Evolutionary conservation across 1,140 invertebrate genomes (phyloP), one percentile per base, ranked within the genome.

Genomic region (Littorina saxatilis): DNA sequence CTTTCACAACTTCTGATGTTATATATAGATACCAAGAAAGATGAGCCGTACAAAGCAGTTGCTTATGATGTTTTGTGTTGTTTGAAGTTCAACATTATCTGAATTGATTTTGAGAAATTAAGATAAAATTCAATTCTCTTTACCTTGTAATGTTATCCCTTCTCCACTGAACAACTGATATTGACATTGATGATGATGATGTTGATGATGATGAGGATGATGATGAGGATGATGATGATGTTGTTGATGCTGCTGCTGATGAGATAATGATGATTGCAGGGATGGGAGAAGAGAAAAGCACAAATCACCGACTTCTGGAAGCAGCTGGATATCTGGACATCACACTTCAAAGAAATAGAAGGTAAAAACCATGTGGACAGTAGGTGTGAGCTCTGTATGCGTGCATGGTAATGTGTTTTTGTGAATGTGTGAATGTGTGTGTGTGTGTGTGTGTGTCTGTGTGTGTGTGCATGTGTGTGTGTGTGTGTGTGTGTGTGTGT

Each of bases 291-390:
- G 61, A 83, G 86, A 35, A 89, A 85, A 66, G 77, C 80, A 15
- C 78, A 83, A 43, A 32, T 80, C 9, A 83, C 84, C 70, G 87
- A 80, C 79, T 43, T 80, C 35, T 66, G 85, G 9, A 85, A 84
- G 35, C 63, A 84, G 47, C 58, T 90, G 2, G 88, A 88, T 73
- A 55, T 87, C 20, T 91, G 89, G 89, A 40, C 86, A 7, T 85
- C 86, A 55, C 81, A 88, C 27, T 88, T 91, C 74, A 91, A 90
- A 83, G 85, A 85, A 47, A 88, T 91, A 32, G 90, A 91, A 88
- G 90, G 90, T 89, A 81, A 68, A n/a, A n/a, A n/a, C 61, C 72
- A 7, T 82, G 7, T 74, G 37, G 27, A 17, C 35, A 9, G 23
- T 29, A 15, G 68, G 29, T 73, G 23, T 80, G 40, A 43, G 11